Evolutionary conservation across 2,113 vertebrate genomes (phyloP), one percentile per base, ranked within the genome.

Genomic region (Tenebrosternarchus preto): DNA sequence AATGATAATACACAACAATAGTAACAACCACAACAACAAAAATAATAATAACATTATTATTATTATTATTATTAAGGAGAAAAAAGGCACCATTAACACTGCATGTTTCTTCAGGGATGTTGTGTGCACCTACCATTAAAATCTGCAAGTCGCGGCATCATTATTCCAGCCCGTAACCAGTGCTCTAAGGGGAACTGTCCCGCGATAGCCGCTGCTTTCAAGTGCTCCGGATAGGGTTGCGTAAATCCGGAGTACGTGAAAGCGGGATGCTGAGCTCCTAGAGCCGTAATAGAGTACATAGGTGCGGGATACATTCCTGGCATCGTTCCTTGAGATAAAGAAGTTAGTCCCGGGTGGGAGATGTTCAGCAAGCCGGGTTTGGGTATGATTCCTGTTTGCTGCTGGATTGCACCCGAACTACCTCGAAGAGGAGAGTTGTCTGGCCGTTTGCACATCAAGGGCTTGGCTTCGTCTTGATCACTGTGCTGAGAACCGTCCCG

Each of bases 141-240:
- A 3, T 95, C 94, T 9, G 89, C 89, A 0, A 91, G 81, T 73
- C 92, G 86, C 8, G 94, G 93, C 4, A 93, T 85, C 84, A 93
- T 87, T 74, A 94, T 88, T 15, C 92, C 93, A 3, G 92, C 91
- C 77, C 93, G 89, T 76, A 95, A 89, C 94, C 94, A 95, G 22
- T 92, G 91, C 63, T 95, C 94, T 73, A 94, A 80, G 5, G 91
- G 89, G n/a, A 90, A 86, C 9, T 87, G 70, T 15, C 90, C 88
- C 6, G 86, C 75, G 81, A 89, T 76, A 1, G 83, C 82, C 9
- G 88, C 85, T 25, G 89, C 93, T 39, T 95, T 95, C 60, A 95
- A 80, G 33, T 95, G 93, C 84, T 95, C 95, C 0, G 90, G 86
- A 70, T 92, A 92, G 2, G 91, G 86, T 33, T 93, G 90, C 55